Percentiles rank a stretch among this genome's conserved stretches.
phyloP scores from a whole-genome alignment of 2,888 invertebrate species.

The Timema cristinae region DNA sequence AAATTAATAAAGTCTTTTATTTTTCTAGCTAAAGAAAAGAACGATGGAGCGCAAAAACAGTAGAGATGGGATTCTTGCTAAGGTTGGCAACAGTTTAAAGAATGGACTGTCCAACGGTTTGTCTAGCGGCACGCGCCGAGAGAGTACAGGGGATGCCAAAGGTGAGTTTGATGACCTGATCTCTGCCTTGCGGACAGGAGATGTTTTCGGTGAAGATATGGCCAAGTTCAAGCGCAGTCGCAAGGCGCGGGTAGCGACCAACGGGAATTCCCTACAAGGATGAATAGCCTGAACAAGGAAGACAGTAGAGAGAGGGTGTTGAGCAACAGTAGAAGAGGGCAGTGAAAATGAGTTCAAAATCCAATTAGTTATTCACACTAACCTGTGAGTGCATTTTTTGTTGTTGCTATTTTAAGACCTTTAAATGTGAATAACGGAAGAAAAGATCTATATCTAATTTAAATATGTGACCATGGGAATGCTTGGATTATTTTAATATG shows the following conservation, averaged over 20 bases:
- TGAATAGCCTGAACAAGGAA: conserved; percentile 60
- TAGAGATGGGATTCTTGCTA: conserved; percentile 69
- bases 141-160: conserved; percentile 53
- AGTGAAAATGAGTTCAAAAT: conserved; percentile 10
- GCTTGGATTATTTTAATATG: too few species aligned
- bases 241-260: conserved; percentile 55
- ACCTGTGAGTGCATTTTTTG: too few species aligned
- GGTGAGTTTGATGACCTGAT: conserved; percentile 96
- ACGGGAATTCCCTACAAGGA: conserved; percentile 57
- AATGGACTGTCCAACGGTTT: conserved; percentile 55
- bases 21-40: conserved; percentile 67
- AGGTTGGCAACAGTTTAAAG: conserved; percentile 61
- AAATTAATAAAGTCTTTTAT: conserved; percentile 1
- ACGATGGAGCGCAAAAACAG: conserved; percentile 83
- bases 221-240: conserved; percentile 83
- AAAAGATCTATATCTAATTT: too few species aligned
- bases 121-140: conserved; percentile 37
- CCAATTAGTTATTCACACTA: background rate
- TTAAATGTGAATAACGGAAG: too few species aligned
- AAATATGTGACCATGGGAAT: too few species aligned
- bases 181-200: conserved; percentile 88
- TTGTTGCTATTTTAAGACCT: too few species aligned
- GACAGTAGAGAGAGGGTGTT: conserved; percentile 59
- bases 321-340: conserved; percentile 25
- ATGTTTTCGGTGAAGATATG: conserved; percentile 93